Evolutionary conservation across 2,797 vertebrate genomes (phyloP).

Genomic region (Triplophysa bombifrons): DNA sequence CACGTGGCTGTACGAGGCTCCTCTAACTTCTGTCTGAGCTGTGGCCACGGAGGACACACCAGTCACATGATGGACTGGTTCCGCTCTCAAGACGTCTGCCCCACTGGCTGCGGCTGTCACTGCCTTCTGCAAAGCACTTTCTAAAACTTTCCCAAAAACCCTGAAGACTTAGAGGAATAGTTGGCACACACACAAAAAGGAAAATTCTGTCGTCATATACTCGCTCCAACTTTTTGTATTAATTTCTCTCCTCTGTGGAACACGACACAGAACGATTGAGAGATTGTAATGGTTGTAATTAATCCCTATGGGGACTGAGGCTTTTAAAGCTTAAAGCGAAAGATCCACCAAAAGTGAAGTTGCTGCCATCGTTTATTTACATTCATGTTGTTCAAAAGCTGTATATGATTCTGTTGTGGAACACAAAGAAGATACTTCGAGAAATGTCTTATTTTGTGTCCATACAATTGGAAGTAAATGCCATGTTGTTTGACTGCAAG

Average conservation of each 20-base stretch:
- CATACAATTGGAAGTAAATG: no score
- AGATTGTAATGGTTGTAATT: not conserved
- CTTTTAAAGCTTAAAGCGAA: not conserved
- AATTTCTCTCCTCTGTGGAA: not conserved
- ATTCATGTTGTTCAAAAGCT: no score
- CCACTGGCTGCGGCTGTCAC: conserved; percentile 93
- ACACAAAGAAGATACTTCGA: no score
- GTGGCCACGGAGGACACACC: conserved; percentile 93
- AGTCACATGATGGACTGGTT: conserved; percentile 99
- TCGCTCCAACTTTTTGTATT: not conserved
- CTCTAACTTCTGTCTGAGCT: conserved; percentile 96
- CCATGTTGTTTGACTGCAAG: no score
- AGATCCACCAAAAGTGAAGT: no score
- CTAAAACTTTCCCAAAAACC: conserved; percentile 64
- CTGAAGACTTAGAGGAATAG: not conserved
- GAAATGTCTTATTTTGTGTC: no score
- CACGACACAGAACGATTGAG: not conserved
- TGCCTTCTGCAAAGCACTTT: conserved; percentile 94
- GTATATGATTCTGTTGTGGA: no score
- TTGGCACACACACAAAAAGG: not conserved
- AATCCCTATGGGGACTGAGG: not conserved
- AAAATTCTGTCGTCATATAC: not conserved
- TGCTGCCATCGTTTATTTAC: no score
- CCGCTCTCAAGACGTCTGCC: conserved; percentile 91
- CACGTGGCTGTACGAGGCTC: conserved; percentile 94